Conservation (phyloP, 2,113 vertebrate genomes). For the Mormoops blainvillei region DNA sequence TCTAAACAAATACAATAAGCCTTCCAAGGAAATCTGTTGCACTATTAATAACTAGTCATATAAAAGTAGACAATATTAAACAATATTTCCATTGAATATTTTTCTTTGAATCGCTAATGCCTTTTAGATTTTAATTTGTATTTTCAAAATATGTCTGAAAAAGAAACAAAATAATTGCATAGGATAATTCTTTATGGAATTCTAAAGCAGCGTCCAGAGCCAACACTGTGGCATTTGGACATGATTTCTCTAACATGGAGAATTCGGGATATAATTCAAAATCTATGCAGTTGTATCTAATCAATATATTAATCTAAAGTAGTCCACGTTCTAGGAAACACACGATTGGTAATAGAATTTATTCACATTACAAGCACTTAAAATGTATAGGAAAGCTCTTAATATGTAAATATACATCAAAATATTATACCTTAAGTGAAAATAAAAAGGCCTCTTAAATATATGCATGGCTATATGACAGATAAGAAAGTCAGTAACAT, state of each 20-base stretch:
- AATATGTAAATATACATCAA: not conserved
- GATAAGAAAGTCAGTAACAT: not conserved
- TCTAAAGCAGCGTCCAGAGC: not conserved
- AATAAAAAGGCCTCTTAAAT: not conserved
- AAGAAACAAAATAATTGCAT: not conserved
- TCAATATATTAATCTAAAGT: not conserved
- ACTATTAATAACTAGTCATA: not conserved
- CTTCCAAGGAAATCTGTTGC: not conserved
- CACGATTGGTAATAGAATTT: not conserved
- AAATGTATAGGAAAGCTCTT: not conserved
- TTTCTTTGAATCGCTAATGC: not conserved
- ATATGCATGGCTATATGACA: not conserved
- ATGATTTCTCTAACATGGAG: not conserved
- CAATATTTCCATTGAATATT: not conserved
- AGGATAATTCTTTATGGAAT: not conserved
- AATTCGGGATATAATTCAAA: not conserved
- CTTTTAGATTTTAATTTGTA: not conserved
- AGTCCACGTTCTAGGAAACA: not conserved
- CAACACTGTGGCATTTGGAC: not conserved
- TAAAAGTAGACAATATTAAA: not conserved
- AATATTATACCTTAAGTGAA: not conserved
- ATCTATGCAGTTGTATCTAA: not conserved
- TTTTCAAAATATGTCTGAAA: not conserved
- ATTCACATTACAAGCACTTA: not conserved
- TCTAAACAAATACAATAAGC: not conserved